Base-by-base conservation (phyloP, 2,113 vertebrate species). In the Opisthocomus hoazin region DNA sequence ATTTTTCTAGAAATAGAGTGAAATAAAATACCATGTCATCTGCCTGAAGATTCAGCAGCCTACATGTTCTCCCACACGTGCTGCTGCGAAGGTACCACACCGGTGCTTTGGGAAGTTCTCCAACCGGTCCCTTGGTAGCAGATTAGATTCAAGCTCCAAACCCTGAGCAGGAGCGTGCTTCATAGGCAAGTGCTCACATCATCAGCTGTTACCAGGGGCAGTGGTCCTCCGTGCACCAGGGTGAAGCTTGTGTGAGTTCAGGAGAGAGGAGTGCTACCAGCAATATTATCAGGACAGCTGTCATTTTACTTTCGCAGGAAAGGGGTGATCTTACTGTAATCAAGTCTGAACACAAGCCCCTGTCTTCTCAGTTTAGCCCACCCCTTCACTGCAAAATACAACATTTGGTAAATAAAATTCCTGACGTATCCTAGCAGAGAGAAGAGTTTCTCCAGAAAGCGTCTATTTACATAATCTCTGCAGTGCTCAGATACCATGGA, bases 1-100 rank as follows among this genome's bases (percentile, higher is more conserved):
- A 46, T 34, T 34, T 81, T 96, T 93, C 94, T 92, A 91, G 91
- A 96, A 94, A 97, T 96, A 93, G 90, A 95, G 51, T n/a, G 68
- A 87, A 89, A 90, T 68, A 57, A 95, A 92, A 96, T 91, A 93
- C 51, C 95, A 69, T 71, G 80, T 92, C 94, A 97, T 92, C 80
- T 94, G 94, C 84, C 87, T 94, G 68, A 91, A 90, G 87, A 87
- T 90, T 89, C 73, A 94, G 76, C 91, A 93, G 64, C 96, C 94
- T 89, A 94, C 94, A 1, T 74, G 77, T 78, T 91, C 89, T 92
- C 96, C 93, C 93, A 95, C 91, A 41, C 89, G 54, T 0, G 0
- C 73, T 89, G 73, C 87, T 82, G 90, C 1, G 6, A 91, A 95
- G 89, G 77, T 51, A 89, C 69, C 68, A 16, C 3, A 7, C 36